These are phyloP conservation scores for Cochlearius cochlearius DNA, from an alignment of 2,113 vertebrate species.

Conservation along the genomic window DNA sequence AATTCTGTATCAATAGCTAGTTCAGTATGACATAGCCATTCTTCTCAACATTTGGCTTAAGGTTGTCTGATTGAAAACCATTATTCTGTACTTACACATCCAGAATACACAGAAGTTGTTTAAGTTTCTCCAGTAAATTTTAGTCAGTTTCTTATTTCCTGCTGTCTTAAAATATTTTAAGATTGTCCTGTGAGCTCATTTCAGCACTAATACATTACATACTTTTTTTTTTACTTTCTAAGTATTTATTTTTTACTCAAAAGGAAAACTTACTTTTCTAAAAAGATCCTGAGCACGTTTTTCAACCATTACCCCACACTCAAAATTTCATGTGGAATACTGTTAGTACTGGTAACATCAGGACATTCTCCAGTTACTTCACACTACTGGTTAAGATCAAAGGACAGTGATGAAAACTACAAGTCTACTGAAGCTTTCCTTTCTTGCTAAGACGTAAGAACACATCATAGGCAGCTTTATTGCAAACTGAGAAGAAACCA, in stretches of 20 bases:
- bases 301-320: not conserved
- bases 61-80: not conserved
- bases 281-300: not conserved
- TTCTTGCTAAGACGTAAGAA: not conserved
- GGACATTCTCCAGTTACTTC: not conserved
- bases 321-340: not conserved
- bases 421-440: not conserved
- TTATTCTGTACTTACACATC: not conserved
- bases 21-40: not conserved
- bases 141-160: not conserved
- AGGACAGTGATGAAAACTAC: not conserved
- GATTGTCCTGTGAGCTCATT: not conserved
- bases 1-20: not conserved
- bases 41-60: not conserved
- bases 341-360: not conserved
- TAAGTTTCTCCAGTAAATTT: not conserved
- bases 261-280: not conserved
- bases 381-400: not conserved
- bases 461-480: not conserved
- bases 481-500: not conserved
- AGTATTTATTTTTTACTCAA: not conserved
- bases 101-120: accelerated
- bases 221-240: not conserved
- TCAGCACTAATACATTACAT: not conserved
- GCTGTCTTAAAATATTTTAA: not conserved